phyloP scores from a whole-genome alignment of 2,797 vertebrate species.

The Coreius guichenoti region DNA sequence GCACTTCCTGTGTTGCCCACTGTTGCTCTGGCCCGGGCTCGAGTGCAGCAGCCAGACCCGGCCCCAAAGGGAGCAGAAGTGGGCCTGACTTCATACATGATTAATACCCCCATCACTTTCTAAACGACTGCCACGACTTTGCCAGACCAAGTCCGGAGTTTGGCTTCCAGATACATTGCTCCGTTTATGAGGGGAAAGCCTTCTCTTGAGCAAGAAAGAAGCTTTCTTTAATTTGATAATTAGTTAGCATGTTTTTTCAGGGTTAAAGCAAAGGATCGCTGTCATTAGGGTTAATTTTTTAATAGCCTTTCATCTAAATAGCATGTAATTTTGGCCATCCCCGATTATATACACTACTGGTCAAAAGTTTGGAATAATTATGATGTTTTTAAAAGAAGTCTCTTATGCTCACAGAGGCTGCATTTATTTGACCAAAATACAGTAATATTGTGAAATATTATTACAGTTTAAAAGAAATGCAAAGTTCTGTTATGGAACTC shows the following conservation, averaged over 20 bases:
- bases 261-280: conserved; percentile 82
- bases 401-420: neutral
- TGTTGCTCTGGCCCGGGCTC: conserved; percentile 45
- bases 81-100: conserved; percentile 81
- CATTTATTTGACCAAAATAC: neutral
- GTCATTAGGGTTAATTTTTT: conserved; percentile 85
- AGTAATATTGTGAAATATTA: neutral
- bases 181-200: conserved; percentile 69
- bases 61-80: conserved; percentile 74
- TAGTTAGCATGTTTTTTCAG: conserved; percentile 76
- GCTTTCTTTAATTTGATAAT: conserved; percentile 87
- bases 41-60: conserved; percentile 44
- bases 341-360: conserved; percentile 71
- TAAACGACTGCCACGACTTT: conserved; percentile 79
- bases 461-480: neutral
- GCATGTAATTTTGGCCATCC: conserved; percentile 76
- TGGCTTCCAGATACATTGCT: conserved; percentile 75
- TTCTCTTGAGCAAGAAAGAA: conserved; percentile 69
- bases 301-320: conserved; percentile 84
- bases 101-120: conserved; percentile 86
- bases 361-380: conserved; percentile 25
- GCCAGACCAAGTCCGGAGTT: conserved; percentile 78
- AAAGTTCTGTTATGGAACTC: neutral
- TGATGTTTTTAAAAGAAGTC: neutral
- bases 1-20: conserved; percentile 70